Evolutionary conservation across 2,888 invertebrate species (phyloP), one percentile per base, ranked within the genome.

Genomic region (Chouioia cunea): DNA sequence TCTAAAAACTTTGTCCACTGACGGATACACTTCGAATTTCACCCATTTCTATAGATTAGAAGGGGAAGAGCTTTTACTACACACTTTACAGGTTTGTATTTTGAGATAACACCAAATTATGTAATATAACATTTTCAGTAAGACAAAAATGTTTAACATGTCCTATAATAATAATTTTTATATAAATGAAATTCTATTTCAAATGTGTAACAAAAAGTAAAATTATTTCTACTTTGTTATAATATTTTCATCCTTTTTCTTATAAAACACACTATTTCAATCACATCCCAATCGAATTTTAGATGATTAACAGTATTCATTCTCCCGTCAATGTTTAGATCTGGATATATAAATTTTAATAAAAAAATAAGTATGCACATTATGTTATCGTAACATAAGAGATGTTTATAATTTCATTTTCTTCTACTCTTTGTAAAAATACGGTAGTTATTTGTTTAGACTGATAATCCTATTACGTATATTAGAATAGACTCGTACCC

Each of bases 91-190:
- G 52, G 70, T 71, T 36, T 67, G 62, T 71, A 71, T 65, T 58
- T 47, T 69, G 67, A 72, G 78, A 78, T 77, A 69, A 77, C 74
- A 76, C 70, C 73, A 73, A 80, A 80, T 79, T 73, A 74, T 74
- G 71, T 44, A 75, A 76, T 77, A 81, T 80, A 79, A 78, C 77
- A 77, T 79, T 73, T 77, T 77, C 79, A 79, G 80, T 80, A 81
- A 81, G 82, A 80, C 80, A 81, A 77, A 82, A 79, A 78, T 78
- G 75, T 80, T 76, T 77, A 77, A 77, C 77, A 77, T 73, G 71
- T 69, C 75, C 63, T 74, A 75, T 74, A 63, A 60, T 60, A 54
- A 71, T 76, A 58, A 59, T 54, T 65, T 69, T 71, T 65, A 54
- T 71, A 79, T 10, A 36, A 79, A 76, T 70, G 70, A 78, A 58